Base-by-base conservation (phyloP, 2,797 vertebrate genomes). In the Channa striata region DNA sequence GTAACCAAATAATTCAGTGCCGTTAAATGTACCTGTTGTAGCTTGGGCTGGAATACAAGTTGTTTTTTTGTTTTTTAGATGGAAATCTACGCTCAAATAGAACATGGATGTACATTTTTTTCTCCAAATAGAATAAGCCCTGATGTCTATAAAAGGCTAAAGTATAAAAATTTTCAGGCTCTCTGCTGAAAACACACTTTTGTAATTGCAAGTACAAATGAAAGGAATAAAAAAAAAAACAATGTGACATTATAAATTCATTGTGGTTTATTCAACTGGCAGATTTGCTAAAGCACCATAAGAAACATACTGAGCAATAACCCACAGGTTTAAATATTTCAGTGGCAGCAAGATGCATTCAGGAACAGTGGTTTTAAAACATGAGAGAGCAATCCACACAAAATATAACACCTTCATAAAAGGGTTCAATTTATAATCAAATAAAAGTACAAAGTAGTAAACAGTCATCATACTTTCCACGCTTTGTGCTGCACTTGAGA, bases 261-360 rank as follows among this genome's bases (percentile, higher is more conserved):
- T 66, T 88, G 68, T 83, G 72, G 58, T 92, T 93, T 93, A 93
- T 89, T 90, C 72, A 83, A 77, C 80, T 75, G 92, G 84, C 86
- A 87, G 65, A 57, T 89, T 83, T 77, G 78, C 84, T 85, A 91
- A 91, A 93, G 90, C 91, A 93, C 90, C 91, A 80, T 86, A 63
- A 86, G 81, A 80, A 81, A 81, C 78, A 81, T 74, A 80, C 40
- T 44, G 52, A 84, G 77, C 68, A 58, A 66, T 47, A 59, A 81
- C 57, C 66, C 36, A 57, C 54, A n/a, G n/a, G 64, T 70, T 74
- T 57, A 21, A 67, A 51, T 67, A 75, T 69, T 72, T 83, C 66
- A 73, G 33, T 54, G 74, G 78, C 79, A 86, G 68, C 78, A 62
- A 62, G 77, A 75, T 61, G 77, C 75, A 37, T 80, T 85, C 66